Evolutionary conservation across 2,888 invertebrate species (phyloP).

Genomic region (Melinopterus prodromus): DNA sequence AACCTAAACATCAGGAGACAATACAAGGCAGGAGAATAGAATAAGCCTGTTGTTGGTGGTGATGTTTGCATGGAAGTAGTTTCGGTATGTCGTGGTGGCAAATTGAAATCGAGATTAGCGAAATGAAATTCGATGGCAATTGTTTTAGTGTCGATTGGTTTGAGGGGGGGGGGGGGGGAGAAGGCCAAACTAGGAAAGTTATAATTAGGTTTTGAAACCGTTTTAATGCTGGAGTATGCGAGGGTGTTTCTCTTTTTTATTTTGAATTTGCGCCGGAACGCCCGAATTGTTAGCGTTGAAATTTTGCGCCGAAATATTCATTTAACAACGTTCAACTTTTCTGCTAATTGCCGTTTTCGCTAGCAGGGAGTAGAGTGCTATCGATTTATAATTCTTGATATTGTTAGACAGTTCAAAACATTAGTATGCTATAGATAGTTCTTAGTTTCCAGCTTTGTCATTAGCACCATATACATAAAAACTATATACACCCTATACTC

Average conservation of each 20-base stretch:
- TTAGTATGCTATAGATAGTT: no score
- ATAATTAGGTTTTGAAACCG: conserved; percentile 4
- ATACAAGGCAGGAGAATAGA: no score
- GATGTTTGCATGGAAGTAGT: neutral
- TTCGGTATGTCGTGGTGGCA: neutral
- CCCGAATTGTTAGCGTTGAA: neutral
- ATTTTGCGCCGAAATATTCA: neutral
- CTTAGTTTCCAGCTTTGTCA: no score
- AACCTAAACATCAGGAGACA: no score
- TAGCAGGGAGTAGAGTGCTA: no score
- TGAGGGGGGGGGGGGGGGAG: neutral
- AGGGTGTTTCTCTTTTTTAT: neutral
- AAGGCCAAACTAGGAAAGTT: neutral
- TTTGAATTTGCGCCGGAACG: neutral
- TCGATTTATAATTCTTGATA: no score
- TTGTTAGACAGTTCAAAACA: no score
- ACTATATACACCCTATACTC: no score
- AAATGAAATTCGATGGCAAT: neutral
- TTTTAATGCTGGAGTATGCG: neutral
- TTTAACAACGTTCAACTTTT: neutral
- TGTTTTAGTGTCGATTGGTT: neutral
- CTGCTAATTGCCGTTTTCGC: neutral
- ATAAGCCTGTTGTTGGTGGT: no score
- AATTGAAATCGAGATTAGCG: neutral
- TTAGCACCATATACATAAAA: no score